A percentile compares a stretch with the other conserved stretches of the same genome.
Evolutionary conservation across 2,797 vertebrate genomes (phyloP).

Genomic region (Tangara arthus): DNA sequence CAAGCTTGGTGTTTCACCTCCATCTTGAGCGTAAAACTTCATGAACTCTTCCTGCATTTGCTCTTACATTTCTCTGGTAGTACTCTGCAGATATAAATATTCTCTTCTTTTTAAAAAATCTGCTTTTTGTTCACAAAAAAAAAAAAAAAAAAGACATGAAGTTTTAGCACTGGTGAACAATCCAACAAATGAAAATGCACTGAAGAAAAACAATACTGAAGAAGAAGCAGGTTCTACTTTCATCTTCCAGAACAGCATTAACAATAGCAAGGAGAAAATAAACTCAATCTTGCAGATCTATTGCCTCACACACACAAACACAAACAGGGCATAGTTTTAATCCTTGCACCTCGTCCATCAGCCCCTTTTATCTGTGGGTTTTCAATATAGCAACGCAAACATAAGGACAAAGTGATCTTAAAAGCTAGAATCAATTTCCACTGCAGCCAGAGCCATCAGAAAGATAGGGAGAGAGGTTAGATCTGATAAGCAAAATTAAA

Average conservation of each 20-base stretch:
- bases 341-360: neutral
- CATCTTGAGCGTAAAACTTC: neutral
- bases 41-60: neutral
- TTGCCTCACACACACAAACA: neutral
- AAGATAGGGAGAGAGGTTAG: neutral
- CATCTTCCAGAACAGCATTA: neutral
- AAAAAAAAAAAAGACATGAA: neutral
- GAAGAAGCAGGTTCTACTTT: neutral
- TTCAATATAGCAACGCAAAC: neutral
- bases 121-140: neutral
- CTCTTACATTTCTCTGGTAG: neutral
- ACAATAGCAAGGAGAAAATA: neutral
- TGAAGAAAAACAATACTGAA: neutral
- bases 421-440: constrained; percentile 34
- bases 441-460: neutral
- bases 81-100: neutral
- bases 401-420: constrained; percentile 23
- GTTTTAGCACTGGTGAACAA: neutral
- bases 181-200: neutral
- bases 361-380: neutral
- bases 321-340: neutral
- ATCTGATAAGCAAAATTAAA: constrained; percentile 49
- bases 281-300: constrained; percentile 11
- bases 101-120: neutral
- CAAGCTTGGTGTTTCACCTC: neutral